phyloP scores from a whole-genome alignment of 2,113 vertebrate genomes.

The Aptenodytes patagonicus region DNA sequence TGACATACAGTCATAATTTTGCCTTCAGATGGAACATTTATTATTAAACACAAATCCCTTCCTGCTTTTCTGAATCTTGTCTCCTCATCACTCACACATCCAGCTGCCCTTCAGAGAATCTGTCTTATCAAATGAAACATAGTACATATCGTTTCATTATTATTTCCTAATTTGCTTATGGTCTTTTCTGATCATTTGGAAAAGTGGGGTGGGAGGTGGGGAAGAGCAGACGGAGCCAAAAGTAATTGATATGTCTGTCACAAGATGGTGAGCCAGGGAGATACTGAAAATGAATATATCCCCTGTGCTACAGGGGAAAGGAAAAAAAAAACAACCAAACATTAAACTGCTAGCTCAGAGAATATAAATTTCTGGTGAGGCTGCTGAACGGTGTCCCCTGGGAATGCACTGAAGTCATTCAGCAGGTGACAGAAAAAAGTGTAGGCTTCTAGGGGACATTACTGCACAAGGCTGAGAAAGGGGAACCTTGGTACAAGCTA shows the following conservation, averaged over 20 bases:
- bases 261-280: not conserved
- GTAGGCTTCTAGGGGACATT: not conserved
- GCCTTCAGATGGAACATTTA: slow-evolving; percentile 16
- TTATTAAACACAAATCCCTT: slow-evolving; percentile 41
- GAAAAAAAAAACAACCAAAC: not conserved
- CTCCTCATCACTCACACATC: slow-evolving; percentile 17
- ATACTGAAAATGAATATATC: not conserved
- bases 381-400: not conserved
- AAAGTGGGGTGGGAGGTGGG: not conserved
- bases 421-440: not conserved
- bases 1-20: slow-evolving; percentile 14
- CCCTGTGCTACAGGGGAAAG: not conserved
- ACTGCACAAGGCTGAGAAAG: not conserved
- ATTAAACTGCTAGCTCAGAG: not conserved
- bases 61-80: slow-evolving; percentile 10
- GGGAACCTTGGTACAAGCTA: fast-evolving
- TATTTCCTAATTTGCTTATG: slow-evolving; percentile 41
- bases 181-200: slow-evolving; percentile 4
- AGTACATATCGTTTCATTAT: not conserved
- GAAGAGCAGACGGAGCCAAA: not conserved
- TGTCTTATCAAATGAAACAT: not conserved
- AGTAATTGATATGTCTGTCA: not conserved
- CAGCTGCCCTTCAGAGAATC: slow-evolving; percentile 40
- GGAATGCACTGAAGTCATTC: not conserved
- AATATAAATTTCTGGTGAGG: not conserved